phyloP scores from a whole-genome alignment of 2,888 invertebrate species.

The Ochropleura leucogaster region DNA sequence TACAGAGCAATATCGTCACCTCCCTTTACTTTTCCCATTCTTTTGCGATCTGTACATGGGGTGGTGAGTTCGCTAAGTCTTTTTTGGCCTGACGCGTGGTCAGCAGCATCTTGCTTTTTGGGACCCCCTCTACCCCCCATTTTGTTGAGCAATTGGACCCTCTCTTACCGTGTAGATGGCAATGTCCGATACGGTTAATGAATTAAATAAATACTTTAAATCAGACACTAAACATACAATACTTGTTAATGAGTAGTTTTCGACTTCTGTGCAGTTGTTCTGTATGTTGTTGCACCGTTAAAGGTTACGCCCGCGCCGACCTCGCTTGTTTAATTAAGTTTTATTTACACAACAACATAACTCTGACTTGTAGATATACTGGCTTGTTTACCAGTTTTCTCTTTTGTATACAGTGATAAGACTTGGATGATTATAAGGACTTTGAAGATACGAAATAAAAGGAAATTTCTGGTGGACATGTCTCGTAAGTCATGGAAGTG shows the following conservation, averaged over 20 bases:
- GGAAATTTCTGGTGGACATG: no score
- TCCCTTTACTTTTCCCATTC: neutral
- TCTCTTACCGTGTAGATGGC: neutral
- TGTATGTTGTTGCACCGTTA: conserved; percentile 60
- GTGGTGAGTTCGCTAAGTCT: no score
- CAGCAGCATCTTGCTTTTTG: no score
- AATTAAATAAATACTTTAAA: conserved; percentile 12
- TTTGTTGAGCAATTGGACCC: no score
- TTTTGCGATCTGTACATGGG: neutral
- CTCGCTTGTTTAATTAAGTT: conserved; percentile 67
- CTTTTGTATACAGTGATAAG: conserved; percentile 48
- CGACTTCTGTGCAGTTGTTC: conserved; percentile 57
- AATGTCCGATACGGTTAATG: conserved; percentile 7
- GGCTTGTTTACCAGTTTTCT: conserved; percentile 58
- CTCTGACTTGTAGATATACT: conserved; percentile 62
- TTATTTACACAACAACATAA: conserved; percentile 64
- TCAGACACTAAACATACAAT: conserved; percentile 9
- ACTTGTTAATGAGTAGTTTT: conserved; percentile 34
- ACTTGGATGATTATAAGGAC: conserved; percentile 2
- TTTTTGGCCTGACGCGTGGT: no score
- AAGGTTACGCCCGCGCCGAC: conserved; percentile 67
- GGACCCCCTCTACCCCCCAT: no score
- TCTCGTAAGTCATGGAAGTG: neutral
- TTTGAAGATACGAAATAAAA: neutral
- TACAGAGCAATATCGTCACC: neutral